Evolutionary conservation across 2,797 vertebrate species (phyloP), one percentile per base, ranked within the genome.

Genomic region (Clarias laeviceps): DNA sequence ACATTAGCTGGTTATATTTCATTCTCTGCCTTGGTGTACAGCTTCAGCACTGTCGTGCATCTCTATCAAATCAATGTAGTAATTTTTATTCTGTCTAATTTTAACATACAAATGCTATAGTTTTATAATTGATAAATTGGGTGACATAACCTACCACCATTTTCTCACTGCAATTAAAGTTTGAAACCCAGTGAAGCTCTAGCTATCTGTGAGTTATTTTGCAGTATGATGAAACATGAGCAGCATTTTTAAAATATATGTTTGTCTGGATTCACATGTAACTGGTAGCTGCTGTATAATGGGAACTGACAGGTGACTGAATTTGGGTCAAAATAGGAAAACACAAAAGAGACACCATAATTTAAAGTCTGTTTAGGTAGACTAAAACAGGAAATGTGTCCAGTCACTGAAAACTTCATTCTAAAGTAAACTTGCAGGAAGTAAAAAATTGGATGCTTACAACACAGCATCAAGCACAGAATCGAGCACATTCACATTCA

Each of bases 401-500:
- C 22, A n/a, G 5, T 73, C 24, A 50, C 5, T 24, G 12, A 66
- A 12, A 66, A 12, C 9, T 40, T 22, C 18, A 54, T 34, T 57
- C 29, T 27, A 37, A 7, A 54, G 15, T 20, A 29, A 11, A 80
- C 5, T 40, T 34, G n/a, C 34, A 57, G 4, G 34, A 68, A 68
- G 57, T 7, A 24, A 32, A 24, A 59, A 24, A 70, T 22, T 9
- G 64, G n/a, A 62, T 20, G 45, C 17, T 37, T 81, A 37, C 65
- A 85, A 20, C 24, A 74, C 14, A 56, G 27, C 7, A 57, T 56
- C 27, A 32, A 72, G 24, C 7, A 24, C 8, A 32, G 12, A 4
- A 57, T 57, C 3, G 22, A 56, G 73, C 50, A 73, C 90, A 86
- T 91, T 90, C 80, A 92, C 90, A 90, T 92, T 91, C 20, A 61